Percentiles rank a stretch among this genome's conserved stretches.
These are phyloP conservation scores for Phylloscopus trochilus DNA, from an alignment of 2,113 vertebrate genomes.

Conservation along the genomic window DNA sequence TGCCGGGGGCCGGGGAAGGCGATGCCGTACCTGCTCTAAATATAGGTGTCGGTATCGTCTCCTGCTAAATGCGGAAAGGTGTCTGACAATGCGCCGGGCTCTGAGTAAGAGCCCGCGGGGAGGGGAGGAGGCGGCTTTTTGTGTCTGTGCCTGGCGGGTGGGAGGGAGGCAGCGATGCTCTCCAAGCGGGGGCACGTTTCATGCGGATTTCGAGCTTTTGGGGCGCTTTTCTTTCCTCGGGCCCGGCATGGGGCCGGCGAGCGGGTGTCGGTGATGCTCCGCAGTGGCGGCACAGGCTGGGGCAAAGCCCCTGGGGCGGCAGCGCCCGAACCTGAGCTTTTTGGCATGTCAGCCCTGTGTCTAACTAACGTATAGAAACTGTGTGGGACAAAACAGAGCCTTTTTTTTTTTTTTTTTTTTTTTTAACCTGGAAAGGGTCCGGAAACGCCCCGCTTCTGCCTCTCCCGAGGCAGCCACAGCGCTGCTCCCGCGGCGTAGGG, in stretches of 20 bases:
- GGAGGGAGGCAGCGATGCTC: not conserved
- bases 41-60: not conserved
- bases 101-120: constrained; percentile 42
- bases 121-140: constrained; percentile 6
- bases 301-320: not conserved
- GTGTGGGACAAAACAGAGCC: not conserved
- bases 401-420: too few species aligned
- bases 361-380: not conserved
- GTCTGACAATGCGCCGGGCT: constrained; percentile 39
- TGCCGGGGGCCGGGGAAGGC: not conserved
- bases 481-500: not conserved
- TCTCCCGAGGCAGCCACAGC: not conserved
- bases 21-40: not conserved
- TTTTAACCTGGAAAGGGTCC: not conserved
- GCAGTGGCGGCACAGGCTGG: not conserved
- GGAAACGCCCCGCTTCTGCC: not conserved
- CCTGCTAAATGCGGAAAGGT: constrained; percentile 41
- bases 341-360: constrained; percentile 1
- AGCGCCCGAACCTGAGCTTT: not conserved
- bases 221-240: not conserved
- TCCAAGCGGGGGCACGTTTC: not conserved
- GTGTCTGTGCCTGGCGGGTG: not conserved
- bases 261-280: not conserved
- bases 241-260: not conserved
- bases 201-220: not conserved